These are phyloP conservation scores for Dasypolia templi DNA, from an alignment of 2,888 invertebrate genomes.

Conservation along the genomic window DNA sequence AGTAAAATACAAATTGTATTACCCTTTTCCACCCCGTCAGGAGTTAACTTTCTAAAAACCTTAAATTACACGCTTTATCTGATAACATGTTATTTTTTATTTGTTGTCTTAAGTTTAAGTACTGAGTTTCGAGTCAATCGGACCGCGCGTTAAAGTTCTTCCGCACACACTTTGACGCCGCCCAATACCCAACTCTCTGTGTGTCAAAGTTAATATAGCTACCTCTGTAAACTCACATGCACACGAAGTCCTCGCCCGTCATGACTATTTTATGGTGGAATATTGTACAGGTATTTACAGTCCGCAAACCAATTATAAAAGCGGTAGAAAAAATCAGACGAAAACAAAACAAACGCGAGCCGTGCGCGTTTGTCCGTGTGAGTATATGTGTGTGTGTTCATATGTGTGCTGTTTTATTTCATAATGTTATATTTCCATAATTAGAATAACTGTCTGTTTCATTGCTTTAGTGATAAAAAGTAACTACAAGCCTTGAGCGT, in stretches of 20 bases:
- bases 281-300: conserved; percentile 16
- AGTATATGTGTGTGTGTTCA: neutral
- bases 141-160: too few species aligned
- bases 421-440: neutral
- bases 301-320: conserved; percentile 31
- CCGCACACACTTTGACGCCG: too few species aligned
- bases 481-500: neutral
- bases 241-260: neutral
- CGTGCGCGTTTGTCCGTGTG: too few species aligned
- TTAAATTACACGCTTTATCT: too few species aligned
- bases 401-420: neutral
- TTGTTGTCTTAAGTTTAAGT: too few species aligned
- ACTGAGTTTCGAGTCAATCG: too few species aligned
- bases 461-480: neutral
- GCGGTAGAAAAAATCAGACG: conserved; percentile 14
- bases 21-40: too few species aligned
- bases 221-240: neutral
- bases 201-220: too few species aligned
- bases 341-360: conserved; percentile 34
- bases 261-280: conserved; percentile 5
- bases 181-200: too few species aligned
- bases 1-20: too few species aligned
- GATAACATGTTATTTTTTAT: too few species aligned
- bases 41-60: too few species aligned
- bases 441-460: neutral